Base-by-base conservation (phyloP, 2,888 invertebrate genomes). In the Stenichneumon culpator region DNA sequence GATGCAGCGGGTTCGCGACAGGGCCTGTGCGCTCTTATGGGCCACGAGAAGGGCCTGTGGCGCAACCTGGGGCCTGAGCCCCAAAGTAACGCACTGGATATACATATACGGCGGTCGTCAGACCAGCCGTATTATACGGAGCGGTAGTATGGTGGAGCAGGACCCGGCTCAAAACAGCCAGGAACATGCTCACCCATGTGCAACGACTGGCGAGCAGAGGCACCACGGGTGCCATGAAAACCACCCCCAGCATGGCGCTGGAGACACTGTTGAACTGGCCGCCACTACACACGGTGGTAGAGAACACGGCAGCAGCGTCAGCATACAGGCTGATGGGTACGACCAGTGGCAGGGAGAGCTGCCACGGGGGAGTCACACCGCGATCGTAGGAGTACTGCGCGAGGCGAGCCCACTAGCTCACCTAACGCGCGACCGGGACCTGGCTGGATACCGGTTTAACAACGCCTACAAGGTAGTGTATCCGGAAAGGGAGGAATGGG, bases 101-200 rank as follows among this genome's bases (percentile, higher is more conserved):
- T 86, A 87, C 83, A 6, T 86, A 87, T 36, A 82, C 36, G 50
- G 73, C 69, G 6, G 83, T 87, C 32, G 73, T 86, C 11, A 83
- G 50, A 50, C 83, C 75, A 11, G 77, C 63, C 2, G 60, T 82
- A 14, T 22, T 70, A 4, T 65, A 50, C 19, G 65, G 50, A 22
- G 63, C 65, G 4, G 22, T 75, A 28, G 63, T 75, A 44, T 65
- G 65, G 65, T 65, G 50, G 52, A 25, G 28, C 6, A 74, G 22
- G n/a, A 63, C 74, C 2, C 25, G 9, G 50, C 75, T 75, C 1
- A 69, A 80, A 11, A 44, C 65, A 47, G 67, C 69, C 16, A 80
- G 22, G 65, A 70, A 65, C 14, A 65, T 9, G 7, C 79, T 85
- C 39, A 36, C 77, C 3, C 79, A 80, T 25, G 68, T 85, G 3